Evolutionary conservation across 2,888 invertebrate genomes (phyloP).

Genomic region (Dynastes maya): DNA sequence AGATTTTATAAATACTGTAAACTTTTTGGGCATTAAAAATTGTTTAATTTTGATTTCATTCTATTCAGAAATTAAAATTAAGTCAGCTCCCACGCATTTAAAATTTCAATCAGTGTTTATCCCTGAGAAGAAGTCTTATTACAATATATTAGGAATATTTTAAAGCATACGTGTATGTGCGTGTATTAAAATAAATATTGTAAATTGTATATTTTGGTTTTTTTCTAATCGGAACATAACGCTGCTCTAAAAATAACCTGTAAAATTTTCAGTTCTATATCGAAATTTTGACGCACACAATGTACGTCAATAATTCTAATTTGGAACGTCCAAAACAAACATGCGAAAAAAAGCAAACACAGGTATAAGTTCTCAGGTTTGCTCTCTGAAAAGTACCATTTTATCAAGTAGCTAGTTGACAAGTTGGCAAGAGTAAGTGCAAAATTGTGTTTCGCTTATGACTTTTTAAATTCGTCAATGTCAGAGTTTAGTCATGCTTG

Average conservation of each 20-base stretch:
- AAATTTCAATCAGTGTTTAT: no score
- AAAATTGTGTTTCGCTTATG: slow-evolving; percentile 27
- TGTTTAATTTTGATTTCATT: no score
- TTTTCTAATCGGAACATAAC: slow-evolving; percentile 1
- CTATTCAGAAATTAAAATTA: no score
- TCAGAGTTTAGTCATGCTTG: slow-evolving; percentile 13
- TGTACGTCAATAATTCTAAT: slow-evolving; percentile 66
- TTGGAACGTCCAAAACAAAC: slow-evolving; percentile 69
- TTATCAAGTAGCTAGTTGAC: slow-evolving; percentile 35
- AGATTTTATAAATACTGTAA: no score
- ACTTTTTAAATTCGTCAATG: slow-evolving; percentile 28
- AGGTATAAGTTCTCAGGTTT: slow-evolving; percentile 22
- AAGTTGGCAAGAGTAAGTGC: slow-evolving; percentile 29
- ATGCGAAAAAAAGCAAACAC: slow-evolving; percentile 14
- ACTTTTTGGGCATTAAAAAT: no score
- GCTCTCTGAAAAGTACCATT: background rate
- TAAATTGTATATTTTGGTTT: slow-evolving; percentile 11
- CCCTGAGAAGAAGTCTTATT: no score
- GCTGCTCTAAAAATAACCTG: slow-evolving; percentile 21
- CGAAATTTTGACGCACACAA: slow-evolving; percentile 51
- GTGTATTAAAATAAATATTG: no score
- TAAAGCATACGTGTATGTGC: no score
- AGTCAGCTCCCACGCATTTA: no score
- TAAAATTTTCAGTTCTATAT: slow-evolving; percentile 21
- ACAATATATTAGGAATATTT: no score